A percentile compares a stretch with the other conserved stretches of the same genome.
Conservation (phyloP, 1,140 invertebrate species). For the Bombus ignitus region DNA sequence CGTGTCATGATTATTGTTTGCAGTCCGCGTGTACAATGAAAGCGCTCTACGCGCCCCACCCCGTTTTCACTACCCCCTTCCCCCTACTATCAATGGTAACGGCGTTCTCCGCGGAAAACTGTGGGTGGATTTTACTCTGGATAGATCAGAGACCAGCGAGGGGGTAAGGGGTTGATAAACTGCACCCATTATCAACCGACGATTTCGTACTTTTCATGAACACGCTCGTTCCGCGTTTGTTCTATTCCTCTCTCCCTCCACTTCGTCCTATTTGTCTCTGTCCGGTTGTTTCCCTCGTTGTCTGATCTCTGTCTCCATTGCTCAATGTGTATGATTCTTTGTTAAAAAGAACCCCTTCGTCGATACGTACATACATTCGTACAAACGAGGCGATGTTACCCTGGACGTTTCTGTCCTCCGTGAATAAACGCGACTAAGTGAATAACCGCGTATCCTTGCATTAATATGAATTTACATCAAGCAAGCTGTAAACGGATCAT, state of each 20-base stretch:
- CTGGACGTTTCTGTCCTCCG: no score
- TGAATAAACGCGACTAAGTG: constrained; percentile 17
- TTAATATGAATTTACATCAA: no score
- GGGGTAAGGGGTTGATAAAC: constrained; percentile 65
- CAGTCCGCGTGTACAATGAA: constrained; percentile 74
- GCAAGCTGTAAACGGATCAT: background rate
- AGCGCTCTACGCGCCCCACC: constrained; percentile 31
- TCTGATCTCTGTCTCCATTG: constrained; percentile 15
- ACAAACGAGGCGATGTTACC: no score
- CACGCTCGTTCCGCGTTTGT: constrained; percentile 56
- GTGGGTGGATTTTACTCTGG: constrained; percentile 35
- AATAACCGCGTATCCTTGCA: constrained; percentile 21
- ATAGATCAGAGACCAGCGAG: background rate
- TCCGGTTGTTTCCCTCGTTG: background rate
- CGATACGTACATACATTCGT: no score
- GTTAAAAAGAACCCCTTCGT: background rate
- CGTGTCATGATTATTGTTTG: constrained; percentile 79
- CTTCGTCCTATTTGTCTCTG: background rate
- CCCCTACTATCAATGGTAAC: constrained; percentile 2
- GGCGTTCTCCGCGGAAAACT: constrained; percentile 49
- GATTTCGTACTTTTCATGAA: constrained; percentile 73
- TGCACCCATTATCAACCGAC: constrained; percentile 73
- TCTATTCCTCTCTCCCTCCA: constrained; percentile 5
- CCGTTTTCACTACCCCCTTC: no score
- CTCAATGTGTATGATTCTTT: constrained; percentile 17